A percentile compares a stretch with the other conserved stretches of the same genome.
Conservation (phyloP, 2,888 invertebrate species). For the Cryptus viduatorius region DNA sequence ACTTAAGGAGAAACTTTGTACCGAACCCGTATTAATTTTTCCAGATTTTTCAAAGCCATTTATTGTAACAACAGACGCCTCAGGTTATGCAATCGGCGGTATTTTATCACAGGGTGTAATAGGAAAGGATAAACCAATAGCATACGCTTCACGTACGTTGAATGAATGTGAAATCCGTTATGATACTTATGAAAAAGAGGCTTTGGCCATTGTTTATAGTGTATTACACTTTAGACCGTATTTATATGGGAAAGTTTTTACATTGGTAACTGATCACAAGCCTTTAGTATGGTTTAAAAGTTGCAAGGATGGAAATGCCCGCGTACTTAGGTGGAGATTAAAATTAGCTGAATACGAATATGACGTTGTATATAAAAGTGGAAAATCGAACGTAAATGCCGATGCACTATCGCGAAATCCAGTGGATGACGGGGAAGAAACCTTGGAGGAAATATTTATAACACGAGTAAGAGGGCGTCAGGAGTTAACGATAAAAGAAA, state of each 20-base stretch:
- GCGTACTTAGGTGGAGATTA: conserved; percentile 76
- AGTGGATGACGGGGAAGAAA: background rate
- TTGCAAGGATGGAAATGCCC: conserved; percentile 38
- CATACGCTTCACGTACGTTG: background rate
- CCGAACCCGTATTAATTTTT: too few species aligned
- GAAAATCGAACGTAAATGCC: too few species aligned
- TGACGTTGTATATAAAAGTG: conserved; percentile 20
- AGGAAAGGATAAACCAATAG: background rate
- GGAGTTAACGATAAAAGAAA: conserved; percentile 2
- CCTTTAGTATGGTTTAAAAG: conserved; percentile 51
- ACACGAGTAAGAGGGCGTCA: background rate
- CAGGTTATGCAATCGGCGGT: background rate
- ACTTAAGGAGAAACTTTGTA: too few species aligned
- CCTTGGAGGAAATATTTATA: conserved; percentile 31
- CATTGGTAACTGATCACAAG: conserved; percentile 78
- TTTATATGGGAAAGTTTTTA: too few species aligned
- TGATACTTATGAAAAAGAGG: conserved; percentile 27
- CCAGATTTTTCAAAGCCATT: too few species aligned
- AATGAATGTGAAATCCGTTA: background rate
- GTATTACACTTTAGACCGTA: too few species aligned
- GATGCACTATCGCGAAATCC: conserved; percentile 26
- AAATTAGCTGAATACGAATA: conserved; percentile 77
- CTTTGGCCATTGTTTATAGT: conserved; percentile 59
- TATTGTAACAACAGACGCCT: too few species aligned
- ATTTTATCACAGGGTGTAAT: background rate